These are phyloP conservation scores for Styela plicata DNA, from an alignment of 23 tunicate species.

Conservation along the genomic window DNA sequence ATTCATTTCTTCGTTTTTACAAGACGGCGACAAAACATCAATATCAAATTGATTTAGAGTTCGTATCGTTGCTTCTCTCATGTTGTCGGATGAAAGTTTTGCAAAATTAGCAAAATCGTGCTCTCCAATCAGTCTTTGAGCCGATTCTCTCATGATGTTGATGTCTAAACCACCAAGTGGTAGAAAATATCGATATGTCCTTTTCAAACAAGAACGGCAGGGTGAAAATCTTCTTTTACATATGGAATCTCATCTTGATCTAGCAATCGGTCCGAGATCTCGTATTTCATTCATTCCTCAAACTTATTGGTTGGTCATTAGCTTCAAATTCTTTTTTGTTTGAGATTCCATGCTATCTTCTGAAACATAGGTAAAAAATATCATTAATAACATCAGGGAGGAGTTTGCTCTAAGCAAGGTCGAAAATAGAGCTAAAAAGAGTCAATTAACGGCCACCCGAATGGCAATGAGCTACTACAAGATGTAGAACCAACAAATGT, in stretches of 20 bases:
- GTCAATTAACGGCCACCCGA: too few relatives aligned
- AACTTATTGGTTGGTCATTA: too few relatives aligned
- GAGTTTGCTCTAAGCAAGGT: too few relatives aligned
- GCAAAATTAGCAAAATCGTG: slow-evolving; percentile 78
- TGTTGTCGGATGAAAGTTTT: slow-evolving; percentile 33
- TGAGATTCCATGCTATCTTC: too few relatives aligned
- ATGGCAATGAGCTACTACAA: too few relatives aligned
- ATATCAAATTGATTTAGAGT: slow-evolving; percentile 4
- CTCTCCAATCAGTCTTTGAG: slow-evolving; percentile 52
- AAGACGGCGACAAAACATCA: neutral
- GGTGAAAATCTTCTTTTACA: slow-evolving; percentile 34
- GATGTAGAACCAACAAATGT: too few relatives aligned
- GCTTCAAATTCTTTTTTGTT: too few relatives aligned
- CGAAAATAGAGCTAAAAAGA: too few relatives aligned
- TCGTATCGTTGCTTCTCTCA: neutral
- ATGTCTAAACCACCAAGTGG: slow-evolving; percentile 44
- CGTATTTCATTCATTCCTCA: neutral
- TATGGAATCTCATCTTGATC: slow-evolving; percentile 60
- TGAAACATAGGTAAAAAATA: too few relatives aligned
- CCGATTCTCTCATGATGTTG: slow-evolving; percentile 57
- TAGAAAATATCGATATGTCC: slow-evolving; percentile 63
- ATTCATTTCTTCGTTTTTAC: neutral
- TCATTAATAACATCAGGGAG: too few relatives aligned
- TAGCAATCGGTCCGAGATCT: slow-evolving; percentile 23
- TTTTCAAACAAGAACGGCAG: slow-evolving; percentile 40